Base-by-base conservation (phyloP, 2,888 invertebrate species). In the Drosophila subquinaria region DNA sequence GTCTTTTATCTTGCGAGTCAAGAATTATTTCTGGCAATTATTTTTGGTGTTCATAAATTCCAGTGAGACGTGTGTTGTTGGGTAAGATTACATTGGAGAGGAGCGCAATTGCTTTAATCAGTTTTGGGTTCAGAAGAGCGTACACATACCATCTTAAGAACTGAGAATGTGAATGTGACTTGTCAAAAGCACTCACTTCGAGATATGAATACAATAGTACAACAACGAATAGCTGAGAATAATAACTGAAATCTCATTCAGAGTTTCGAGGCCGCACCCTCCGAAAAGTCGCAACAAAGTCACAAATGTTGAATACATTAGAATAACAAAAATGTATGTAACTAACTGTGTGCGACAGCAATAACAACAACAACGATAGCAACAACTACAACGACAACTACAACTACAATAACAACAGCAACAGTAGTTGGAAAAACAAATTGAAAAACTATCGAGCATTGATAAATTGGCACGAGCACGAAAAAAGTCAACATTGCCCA, bases 381-480 rank as follows among this genome's bases (percentile, higher is more conserved):
- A 40, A 55, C 59, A 63, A 38, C 52, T 33, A 53, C 45, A 56
- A 30, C 66, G 48, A 60, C 62, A 69, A 52, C 50, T 1, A 50
- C 53, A 52, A 50, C 42, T 45, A 42, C 47, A 35, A 61, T 63
- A 67, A 66, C 66, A 50, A 64, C 65, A 68, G 59, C 63, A 68
- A 69, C 68, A 69, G 69, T 72, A 80, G 73, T 59, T 75, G 70
- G 64, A 67, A 87, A 80, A 87, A 82, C 80, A 87, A 87, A 87
- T 89, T 89, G 87, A 89, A 87, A 87, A 89, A 85, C 80, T 88
- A 87, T 87, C 76, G 87, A 89, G 88, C 85, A 89, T 85, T 88
- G 89, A 85, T 88, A 88, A 84, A 88, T 84, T 84, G 84, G 89
- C 88, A 88, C 88, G 82, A 87, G 87, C 73, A 67, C 42, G 56